phyloP scores from a whole-genome alignment of 2,113 vertebrate genomes.

The Electrona antarctica region DNA sequence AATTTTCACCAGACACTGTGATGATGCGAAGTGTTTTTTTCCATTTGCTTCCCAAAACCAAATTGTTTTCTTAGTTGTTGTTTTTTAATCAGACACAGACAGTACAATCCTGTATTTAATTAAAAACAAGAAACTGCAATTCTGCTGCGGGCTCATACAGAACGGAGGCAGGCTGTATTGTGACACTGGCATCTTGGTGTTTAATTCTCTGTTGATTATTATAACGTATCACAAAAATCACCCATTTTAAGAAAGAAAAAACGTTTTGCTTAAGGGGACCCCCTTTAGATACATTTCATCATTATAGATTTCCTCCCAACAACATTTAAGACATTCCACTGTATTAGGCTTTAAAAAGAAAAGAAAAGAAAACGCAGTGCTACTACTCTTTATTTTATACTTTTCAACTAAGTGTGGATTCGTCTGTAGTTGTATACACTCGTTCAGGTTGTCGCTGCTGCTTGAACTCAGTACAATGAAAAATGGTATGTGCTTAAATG shows the following conservation, averaged over 20 bases:
- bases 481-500: slow-evolving; percentile 74
- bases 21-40: slow-evolving; percentile 75
- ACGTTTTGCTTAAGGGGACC: slow-evolving; percentile 59
- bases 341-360: slow-evolving; percentile 56
- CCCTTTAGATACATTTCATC: slow-evolving; percentile 54
- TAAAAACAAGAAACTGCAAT: slow-evolving; percentile 65
- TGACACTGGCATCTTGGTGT: slow-evolving; percentile 79
- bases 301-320: slow-evolving; percentile 56
- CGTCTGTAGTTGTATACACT: slow-evolving; percentile 75
- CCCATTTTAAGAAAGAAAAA: slow-evolving; percentile 32
- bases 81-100: slow-evolving; percentile 49
- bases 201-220: slow-evolving; percentile 52
- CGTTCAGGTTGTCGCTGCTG: slow-evolving; percentile 66
- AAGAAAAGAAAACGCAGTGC: slow-evolving; percentile 49
- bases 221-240: slow-evolving; percentile 67
- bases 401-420: slow-evolving; percentile 61
- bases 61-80: slow-evolving; percentile 23
- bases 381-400: slow-evolving; percentile 29
- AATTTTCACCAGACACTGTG: slow-evolving; percentile 85
- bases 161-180: slow-evolving; percentile 79
- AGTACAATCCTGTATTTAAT: slow-evolving; percentile 67
- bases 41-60: slow-evolving; percentile 68
- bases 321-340: slow-evolving; percentile 65
- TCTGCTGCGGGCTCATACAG: slow-evolving; percentile 82
- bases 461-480: slow-evolving; percentile 74